Base-by-base conservation (phyloP, 1,140 invertebrate species). In the Belonocnema kinseyi region DNA sequence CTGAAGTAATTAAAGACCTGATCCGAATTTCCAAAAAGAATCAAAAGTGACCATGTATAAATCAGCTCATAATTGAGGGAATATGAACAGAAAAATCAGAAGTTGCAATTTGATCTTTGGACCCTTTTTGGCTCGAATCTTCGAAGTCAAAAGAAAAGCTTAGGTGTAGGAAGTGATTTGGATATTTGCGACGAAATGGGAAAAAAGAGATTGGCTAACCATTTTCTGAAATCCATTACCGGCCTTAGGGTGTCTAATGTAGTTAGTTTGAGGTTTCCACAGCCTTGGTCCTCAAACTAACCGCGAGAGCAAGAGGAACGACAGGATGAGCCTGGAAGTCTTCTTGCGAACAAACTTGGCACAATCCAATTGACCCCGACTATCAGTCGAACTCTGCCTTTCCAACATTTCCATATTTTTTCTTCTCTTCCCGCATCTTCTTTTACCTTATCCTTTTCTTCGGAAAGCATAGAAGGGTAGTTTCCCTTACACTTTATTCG, bases 171-270 rank as follows among this genome's bases (percentile, higher is more conserved):
- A 14, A 66, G 61, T 66, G 10, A 66, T 66, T n/a, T 3, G 16
- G 61, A 66, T 66, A 66, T 66, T 66, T 66, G 11, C n/a, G 61
- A n/a, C 26, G 40, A 66, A 40, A 26, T 1, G 26, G 8, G 26
- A 66, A n/a, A 46, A 10, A 66, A 33, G 14, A 66, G 50, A 77
- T 80, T 72, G 76, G 74, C 66, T 50, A 51, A 61, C 77, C 80
- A 78, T 73, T 72, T 80, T 77, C 58, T 75, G 53, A 77, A 80
- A 80, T 78, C 78, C 79, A 82, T 78, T 82, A 82, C 73, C 75
- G 50, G 77, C 78, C 54, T 82, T 76, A 75, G 53, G 78, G 56
- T 78, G 73, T 82, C 72, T 82, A 77, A 82, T 80, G 78, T 78
- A 75, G 78, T 80, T 82, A 82, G 78, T 82, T 77, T 73, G 51